Evolutionary conservation across 1,140 invertebrate genomes (phyloP).

Genomic region (Eciton burchellii): DNA sequence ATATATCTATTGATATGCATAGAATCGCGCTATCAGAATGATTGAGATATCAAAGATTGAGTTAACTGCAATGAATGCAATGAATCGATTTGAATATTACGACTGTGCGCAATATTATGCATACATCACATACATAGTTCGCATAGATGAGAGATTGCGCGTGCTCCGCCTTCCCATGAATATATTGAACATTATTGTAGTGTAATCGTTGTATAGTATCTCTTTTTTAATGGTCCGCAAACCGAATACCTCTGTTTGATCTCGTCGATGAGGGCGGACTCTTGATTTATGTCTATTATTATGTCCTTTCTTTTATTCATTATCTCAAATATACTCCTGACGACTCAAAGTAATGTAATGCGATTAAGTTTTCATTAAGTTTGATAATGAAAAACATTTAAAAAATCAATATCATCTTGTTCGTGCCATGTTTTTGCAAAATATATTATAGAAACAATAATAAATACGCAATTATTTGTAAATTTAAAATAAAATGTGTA

Average conservation of each 20-base stretch:
- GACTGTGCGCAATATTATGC: not conserved
- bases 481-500: no score
- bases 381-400: not conserved
- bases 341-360: slow-evolving; percentile 29
- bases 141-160: not conserved
- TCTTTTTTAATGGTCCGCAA: slow-evolving; percentile 79
- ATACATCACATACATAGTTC: not conserved
- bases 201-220: slow-evolving; percentile 82
- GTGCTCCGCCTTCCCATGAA: slow-evolving; percentile 41
- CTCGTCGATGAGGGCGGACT: slow-evolving; percentile 55
- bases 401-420: not conserved
- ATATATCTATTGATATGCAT: no score
- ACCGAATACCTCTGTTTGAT: slow-evolving; percentile 75
- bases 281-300: no score
- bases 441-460: no score
- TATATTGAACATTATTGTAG: slow-evolving; percentile 80
- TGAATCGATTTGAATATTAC: slow-evolving; percentile 9
- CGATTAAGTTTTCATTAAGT: slow-evolving; percentile 51
- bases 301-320: not conserved
- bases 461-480: no score
- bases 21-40: no score
- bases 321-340: slow-evolving; percentile 29
- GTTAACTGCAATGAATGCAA: not conserved
- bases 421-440: not conserved
- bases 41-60: no score